Evolutionary conservation across 2,888 invertebrate genomes (phyloP), one percentile per base, ranked within the genome.

Genomic region (Smittia aterrima): DNA sequence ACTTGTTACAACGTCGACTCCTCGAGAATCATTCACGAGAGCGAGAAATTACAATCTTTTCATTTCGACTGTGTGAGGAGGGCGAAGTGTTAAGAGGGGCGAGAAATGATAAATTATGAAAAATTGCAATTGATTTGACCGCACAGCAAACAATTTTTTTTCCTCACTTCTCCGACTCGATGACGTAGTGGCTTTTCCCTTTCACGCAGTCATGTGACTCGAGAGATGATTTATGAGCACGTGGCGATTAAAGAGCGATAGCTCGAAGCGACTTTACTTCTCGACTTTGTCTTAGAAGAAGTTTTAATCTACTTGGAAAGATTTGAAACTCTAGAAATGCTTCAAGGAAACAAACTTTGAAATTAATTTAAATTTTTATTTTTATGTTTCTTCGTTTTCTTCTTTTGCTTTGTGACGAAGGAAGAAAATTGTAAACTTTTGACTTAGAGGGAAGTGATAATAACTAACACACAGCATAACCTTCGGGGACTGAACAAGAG

Each of bases 101-200:
- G 62, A 47, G 25, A 58, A 54, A 71, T 54, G 58, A 71, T 71
- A 71, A 71, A 71, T 71, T 71, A 71, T 71, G 58, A 71, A 54
- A 58, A 71, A 71, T 71, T 71, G 71, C 71, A 71, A 71, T 71
- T 71, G 71, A 71, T 71, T 71, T 71, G 71, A 71, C 71, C 71
- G 20, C 71, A 71, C 32, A 68, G 32, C 68, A 68, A 24, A 3
- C 47, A 16, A 3, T 47, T 2, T 13, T 47, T n/a, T 67, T 40
- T 68, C 38, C 24, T 16, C n/a, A 20, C 11, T 16, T n/a, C 9
- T 22, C 1, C n/a, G 22, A 47, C 47, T n/a, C 16, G 68, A 68
- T 68, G 68, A 68, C 68, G 68, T 41, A 41, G 68, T 47, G 38
- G 38, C 68, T 68, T 68, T 47, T 40, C 66, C 40, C 13, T 38